Percentiles rank a stretch among this genome's conserved stretches.
These are phyloP conservation scores for Caenorhabditis sp. DNA, from an alignment of 2,888 invertebrate genomes.

Conservation along the genomic window DNA sequence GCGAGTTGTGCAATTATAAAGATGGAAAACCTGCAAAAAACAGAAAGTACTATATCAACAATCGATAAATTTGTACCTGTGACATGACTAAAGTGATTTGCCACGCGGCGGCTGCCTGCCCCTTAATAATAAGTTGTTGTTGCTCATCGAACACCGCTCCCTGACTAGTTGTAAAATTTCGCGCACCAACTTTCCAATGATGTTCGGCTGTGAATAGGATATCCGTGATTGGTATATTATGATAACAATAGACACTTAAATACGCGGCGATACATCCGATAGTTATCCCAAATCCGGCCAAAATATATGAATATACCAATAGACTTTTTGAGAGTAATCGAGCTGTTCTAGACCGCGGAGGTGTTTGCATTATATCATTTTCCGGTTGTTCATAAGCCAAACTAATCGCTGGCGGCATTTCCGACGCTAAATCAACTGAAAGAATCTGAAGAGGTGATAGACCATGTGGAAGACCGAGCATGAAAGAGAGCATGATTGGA, in stretches of 20 bases:
- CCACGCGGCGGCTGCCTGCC: constrained; percentile 70
- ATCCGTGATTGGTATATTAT: constrained; percentile 61
- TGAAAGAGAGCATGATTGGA: constrained; percentile 68
- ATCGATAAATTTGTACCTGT: constrained; percentile 37
- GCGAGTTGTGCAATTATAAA: constrained; percentile 70
- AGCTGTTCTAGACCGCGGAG: constrained; percentile 57
- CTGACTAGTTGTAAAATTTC: constrained; percentile 47
- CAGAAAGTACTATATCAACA: neutral
- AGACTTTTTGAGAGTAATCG: constrained; percentile 56
- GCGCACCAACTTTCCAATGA: constrained; percentile 61
- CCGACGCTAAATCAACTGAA: constrained; percentile 66
- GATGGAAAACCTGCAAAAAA: constrained; percentile 62
- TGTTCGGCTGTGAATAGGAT: constrained; percentile 69
- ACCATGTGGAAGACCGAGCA: constrained; percentile 66
- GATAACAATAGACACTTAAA: constrained; percentile 67
- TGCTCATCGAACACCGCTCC: constrained; percentile 52
- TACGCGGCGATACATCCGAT: constrained; percentile 66
- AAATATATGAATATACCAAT: constrained; percentile 64
- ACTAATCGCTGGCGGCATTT: constrained; percentile 69
- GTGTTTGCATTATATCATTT: constrained; percentile 67
- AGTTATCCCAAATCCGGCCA: constrained; percentile 67
- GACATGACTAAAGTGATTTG: constrained; percentile 69
- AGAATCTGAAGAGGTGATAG: constrained; percentile 67
- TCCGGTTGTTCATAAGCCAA: constrained; percentile 70
- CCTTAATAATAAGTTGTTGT: constrained; percentile 65